A percentile compares a stretch with the other conserved stretches of the same genome.
These are phyloP conservation scores for Gnatocerus cornutus DNA, from an alignment of 2,888 invertebrate genomes.

Conservation along the genomic window DNA sequence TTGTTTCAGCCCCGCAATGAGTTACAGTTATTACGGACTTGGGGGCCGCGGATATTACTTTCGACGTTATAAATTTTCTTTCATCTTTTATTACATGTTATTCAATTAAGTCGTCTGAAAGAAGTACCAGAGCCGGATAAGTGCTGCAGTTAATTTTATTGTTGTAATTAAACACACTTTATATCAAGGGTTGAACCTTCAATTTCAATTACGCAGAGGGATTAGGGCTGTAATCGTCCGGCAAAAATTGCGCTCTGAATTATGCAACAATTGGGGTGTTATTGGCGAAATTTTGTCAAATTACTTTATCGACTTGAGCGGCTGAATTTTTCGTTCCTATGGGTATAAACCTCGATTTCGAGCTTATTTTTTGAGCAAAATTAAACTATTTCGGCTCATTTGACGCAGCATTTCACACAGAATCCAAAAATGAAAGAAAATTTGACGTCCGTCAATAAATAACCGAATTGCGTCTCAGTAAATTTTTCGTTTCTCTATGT, in stretches of 20 bases:
- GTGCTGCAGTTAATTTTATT: constrained; percentile 19
- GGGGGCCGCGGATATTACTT: constrained; percentile 7
- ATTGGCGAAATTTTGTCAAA: too few species aligned
- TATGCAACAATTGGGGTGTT: too few species aligned
- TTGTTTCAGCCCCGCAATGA: constrained; percentile 11
- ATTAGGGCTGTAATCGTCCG: not conserved
- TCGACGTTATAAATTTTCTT: constrained; percentile 23
- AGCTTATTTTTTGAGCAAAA: too few species aligned
- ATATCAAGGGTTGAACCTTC: constrained; percentile 14
- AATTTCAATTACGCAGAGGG: not conserved
- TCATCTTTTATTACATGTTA: constrained; percentile 30
- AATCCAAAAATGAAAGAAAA: too few species aligned
- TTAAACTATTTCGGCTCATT: too few species aligned
- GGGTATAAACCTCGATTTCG: too few species aligned
- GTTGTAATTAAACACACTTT: constrained; percentile 17
- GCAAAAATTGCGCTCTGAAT: constrained; percentile 6
- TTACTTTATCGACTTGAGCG: too few species aligned
- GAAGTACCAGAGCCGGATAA: constrained; percentile 14
- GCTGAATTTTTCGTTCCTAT: too few species aligned
- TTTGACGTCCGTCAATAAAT: too few species aligned
- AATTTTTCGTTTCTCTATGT: too few species aligned
- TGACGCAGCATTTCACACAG: too few species aligned
- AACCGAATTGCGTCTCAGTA: too few species aligned
- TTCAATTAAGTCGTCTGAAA: constrained; percentile 20
- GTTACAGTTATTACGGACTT: constrained; percentile 9